Evolutionary conservation across 2,797 vertebrate genomes (phyloP).

Genomic region (Parambassis ranga): DNA sequence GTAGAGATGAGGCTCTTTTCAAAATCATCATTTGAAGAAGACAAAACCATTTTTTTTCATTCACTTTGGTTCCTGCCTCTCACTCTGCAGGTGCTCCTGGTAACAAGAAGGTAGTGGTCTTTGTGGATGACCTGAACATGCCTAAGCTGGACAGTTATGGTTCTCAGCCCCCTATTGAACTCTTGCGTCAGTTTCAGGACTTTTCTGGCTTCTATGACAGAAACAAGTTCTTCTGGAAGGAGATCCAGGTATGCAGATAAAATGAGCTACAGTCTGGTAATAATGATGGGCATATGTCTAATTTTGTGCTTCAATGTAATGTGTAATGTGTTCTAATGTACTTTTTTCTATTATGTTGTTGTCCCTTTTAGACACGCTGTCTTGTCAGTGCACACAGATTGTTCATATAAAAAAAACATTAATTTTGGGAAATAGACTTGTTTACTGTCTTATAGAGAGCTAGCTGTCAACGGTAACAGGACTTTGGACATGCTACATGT

Average conservation of each 20-base stretch:
- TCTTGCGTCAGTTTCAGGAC: slow-evolving; percentile 88
- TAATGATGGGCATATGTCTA: background rate
- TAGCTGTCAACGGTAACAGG: background rate
- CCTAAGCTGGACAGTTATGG: slow-evolving; percentile 86
- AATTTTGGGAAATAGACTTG: background rate
- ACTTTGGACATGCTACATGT: background rate
- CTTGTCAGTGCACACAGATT: no score
- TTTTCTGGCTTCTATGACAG: slow-evolving; percentile 88
- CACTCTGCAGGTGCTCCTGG: slow-evolving; percentile 77
- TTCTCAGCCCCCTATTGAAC: slow-evolving; percentile 87
- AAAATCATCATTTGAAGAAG: no score
- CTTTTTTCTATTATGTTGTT: no score
- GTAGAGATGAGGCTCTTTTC: no score
- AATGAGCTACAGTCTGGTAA: background rate
- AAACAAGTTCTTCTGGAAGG: slow-evolving; percentile 86
- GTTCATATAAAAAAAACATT: no score
- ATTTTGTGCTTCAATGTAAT: no score
- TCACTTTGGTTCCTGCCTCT: background rate
- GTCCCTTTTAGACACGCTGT: no score
- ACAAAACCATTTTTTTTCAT: background rate
- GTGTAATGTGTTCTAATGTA: no score
- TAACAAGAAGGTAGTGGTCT: slow-evolving; percentile 84
- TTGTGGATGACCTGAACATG: slow-evolving; percentile 90
- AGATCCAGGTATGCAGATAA: slow-evolving; percentile 79
- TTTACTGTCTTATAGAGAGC: background rate